Evolutionary conservation across 64 coral and sea anemone species (phyloP).

Genomic region (Cladopsammia gracilis): DNA sequence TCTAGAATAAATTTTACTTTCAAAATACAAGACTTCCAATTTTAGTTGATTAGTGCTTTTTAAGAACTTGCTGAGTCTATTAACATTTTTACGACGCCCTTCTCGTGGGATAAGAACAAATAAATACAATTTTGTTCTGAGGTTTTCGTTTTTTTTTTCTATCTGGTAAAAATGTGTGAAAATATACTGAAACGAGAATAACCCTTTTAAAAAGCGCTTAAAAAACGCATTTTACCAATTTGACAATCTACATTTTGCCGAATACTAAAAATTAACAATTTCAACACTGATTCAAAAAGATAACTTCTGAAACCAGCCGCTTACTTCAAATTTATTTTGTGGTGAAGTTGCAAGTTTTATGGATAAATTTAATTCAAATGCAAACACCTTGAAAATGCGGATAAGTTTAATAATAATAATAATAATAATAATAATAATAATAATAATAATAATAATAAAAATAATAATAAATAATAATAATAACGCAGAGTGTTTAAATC

Average conservation of each 20-base stretch:
- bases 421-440: too few species aligned
- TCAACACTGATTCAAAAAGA: not conserved
- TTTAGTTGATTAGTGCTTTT: constrained; percentile 64
- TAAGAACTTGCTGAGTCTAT: not conserved
- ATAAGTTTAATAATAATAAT: too few species aligned
- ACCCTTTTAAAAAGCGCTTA: too few species aligned
- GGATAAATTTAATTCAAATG: not conserved
- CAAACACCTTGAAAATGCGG: not conserved
- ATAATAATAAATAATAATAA: too few species aligned
- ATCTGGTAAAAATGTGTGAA: not conserved
- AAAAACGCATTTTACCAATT: too few species aligned
- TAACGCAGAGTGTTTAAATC: too few species aligned
- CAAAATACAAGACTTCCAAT: constrained; percentile 80
- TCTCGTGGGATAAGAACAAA: not conserved
- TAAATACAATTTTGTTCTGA: too few species aligned
- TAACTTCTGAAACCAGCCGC: not conserved
- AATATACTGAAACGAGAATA: not conserved
- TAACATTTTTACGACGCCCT: not conserved
- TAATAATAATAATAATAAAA: too few species aligned
- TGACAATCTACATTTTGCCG: too few species aligned
- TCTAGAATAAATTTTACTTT: constrained; percentile 86
- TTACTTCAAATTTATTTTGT: not conserved
- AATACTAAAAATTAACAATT: not conserved
- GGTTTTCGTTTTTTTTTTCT: too few species aligned
- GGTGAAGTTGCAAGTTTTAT: not conserved